A percentile compares a stretch with the other conserved stretches of the same genome.
phyloP scores from a whole-genome alignment of 2,888 invertebrate species.

The Uropetala carovei region DNA sequence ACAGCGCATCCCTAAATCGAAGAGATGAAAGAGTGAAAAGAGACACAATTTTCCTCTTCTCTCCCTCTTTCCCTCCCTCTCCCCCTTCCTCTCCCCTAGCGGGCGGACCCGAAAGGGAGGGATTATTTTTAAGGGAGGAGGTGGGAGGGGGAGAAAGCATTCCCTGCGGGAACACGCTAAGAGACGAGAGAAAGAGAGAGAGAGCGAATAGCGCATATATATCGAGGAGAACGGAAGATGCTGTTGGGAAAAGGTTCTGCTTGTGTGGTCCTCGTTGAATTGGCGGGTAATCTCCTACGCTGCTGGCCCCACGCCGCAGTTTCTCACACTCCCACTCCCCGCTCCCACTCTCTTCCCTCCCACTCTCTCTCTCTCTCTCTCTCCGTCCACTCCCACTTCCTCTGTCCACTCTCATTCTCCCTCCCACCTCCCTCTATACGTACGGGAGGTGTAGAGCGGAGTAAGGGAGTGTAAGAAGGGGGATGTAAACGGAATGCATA shows the following conservation, averaged over 20 bases:
- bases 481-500: not conserved
- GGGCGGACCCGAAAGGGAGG: not conserved
- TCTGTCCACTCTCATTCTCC: no score
- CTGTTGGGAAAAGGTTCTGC: not conserved
- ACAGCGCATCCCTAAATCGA: not conserved
- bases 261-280: conserved; percentile 15
- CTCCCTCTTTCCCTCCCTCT: no score
- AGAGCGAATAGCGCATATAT: conserved; percentile 15
- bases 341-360: no score
- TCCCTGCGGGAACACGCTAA: not conserved
- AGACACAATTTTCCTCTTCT: not conserved
- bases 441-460: not conserved
- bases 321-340: conserved; percentile 24
- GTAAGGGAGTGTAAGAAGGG: not conserved
- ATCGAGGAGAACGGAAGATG: conserved; percentile 32
- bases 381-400: no score
- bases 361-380: no score
- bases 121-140: not conserved
- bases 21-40: not conserved
- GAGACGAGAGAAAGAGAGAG: no score
- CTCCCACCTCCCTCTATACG: no score
- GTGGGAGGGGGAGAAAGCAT: no score
- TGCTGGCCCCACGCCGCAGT: not conserved
- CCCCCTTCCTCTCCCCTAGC: not conserved
- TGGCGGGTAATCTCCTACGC: conserved; percentile 16